Evolutionary conservation across 1,140 invertebrate genomes (phyloP).

Genomic region (Hirudo medicinalis): DNA sequence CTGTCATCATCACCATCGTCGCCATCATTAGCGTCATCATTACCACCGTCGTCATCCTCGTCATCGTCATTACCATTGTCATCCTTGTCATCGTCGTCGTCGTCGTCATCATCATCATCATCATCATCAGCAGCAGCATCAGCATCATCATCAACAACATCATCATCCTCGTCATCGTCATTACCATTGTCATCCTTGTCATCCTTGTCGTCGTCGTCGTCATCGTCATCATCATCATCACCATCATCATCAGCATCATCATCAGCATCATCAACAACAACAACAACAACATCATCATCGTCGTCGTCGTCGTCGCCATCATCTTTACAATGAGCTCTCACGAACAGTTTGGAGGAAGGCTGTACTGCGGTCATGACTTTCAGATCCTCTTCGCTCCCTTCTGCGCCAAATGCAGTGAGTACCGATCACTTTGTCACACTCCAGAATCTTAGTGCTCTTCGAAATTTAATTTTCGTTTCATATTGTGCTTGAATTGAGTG

Average conservation of each 20-base stretch:
- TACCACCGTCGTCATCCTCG: not conserved
- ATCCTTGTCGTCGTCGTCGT: not conserved
- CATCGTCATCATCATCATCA: not conserved
- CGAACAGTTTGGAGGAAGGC: slow-evolving; percentile 76
- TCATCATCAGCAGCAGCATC: not conserved
- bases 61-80: no score
- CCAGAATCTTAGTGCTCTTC: no score
- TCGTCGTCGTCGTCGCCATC: not conserved
- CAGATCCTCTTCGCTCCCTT: slow-evolving; percentile 95
- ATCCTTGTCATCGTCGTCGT: not conserved
- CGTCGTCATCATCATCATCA: not conserved
- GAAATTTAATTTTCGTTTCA: no score
- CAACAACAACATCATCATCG: no score
- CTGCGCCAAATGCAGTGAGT: slow-evolving; percentile 82
- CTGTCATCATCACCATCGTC: no score
- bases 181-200: not conserved
- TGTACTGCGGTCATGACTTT: slow-evolving; percentile 98
- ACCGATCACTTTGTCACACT: no score
- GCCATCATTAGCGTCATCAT: not conserved
- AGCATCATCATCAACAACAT: not conserved
- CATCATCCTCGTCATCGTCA: not conserved
- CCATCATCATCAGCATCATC: not conserved
- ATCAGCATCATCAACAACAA: not conserved
- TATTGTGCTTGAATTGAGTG: no score
- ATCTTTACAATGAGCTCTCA: slow-evolving; percentile 7